Conservation (phyloP, 1,140 invertebrate genomes). For the Pentalonia nigronervosa region DNA sequence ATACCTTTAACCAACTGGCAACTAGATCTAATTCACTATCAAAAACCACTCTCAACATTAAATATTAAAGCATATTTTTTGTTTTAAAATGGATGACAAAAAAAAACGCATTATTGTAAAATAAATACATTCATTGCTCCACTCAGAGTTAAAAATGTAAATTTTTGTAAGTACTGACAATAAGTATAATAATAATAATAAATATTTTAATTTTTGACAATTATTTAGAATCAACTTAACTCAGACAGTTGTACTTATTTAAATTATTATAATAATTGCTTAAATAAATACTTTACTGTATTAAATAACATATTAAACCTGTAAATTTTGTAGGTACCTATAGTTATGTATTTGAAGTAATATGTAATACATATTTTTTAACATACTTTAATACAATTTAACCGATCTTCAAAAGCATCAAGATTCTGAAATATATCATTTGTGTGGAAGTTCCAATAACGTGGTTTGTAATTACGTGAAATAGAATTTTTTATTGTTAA, state of each 20-base stretch:
- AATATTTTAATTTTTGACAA: too few relatives aligned
- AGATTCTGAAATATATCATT: conserved; percentile 76
- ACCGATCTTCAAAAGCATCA: conserved; percentile 72
- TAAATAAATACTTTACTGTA: not conserved
- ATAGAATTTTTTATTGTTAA: not conserved
- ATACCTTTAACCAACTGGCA: too few relatives aligned
- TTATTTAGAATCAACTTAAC: too few relatives aligned
- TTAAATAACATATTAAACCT: not conserved
- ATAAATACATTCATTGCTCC: not conserved
- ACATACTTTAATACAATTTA: conserved; percentile 67
- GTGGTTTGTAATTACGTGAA: conserved; percentile 64
- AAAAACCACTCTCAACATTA: too few relatives aligned
- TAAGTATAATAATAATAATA: not conserved
- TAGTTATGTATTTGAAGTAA: too few relatives aligned
- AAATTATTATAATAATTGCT: not conserved
- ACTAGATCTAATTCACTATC: too few relatives aligned
- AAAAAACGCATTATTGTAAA: not conserved
- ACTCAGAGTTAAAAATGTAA: not conserved
- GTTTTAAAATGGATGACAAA: too few relatives aligned
- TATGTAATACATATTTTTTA: not conserved
- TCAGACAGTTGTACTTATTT: too few relatives aligned
- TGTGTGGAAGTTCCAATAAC: conserved; percentile 77
- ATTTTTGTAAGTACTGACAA: not conserved
- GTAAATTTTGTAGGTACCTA: not conserved
- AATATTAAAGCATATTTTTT: too few relatives aligned